Base-by-base conservation (phyloP, 2,113 vertebrate genomes). In the Polyodon spathula region DNA sequence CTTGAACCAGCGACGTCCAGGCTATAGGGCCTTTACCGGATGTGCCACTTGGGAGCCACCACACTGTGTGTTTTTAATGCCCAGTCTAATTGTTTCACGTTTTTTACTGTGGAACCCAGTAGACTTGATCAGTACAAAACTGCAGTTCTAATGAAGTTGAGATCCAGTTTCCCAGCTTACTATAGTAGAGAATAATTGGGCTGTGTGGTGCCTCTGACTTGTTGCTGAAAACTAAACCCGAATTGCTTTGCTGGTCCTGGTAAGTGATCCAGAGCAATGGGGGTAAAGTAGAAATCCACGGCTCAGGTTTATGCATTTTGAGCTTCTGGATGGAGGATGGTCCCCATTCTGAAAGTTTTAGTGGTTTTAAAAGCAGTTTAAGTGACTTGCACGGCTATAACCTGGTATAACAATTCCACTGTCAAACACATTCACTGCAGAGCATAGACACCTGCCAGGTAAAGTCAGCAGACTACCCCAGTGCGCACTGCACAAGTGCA, bases 191-290 rank as follows among this genome's bases (percentile, higher is more conserved):
- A 90, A 86, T 88, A 89, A 87, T 88, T 89, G 88, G 84, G 74
- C 83, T 85, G 86, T 62, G 81, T 80, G 78, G 82, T 80, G 81
- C 84, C 72, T 68, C 80, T 81, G 84, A 84, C 86, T 73, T 88
- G 83, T 83, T 85, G 82, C 83, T 78, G 82, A 84, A 85, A 85
- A 84, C 80, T 72, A 72, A 77, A 77, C 81, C 86, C 89, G n/a
- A 87, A 90, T 89, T 90, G 86, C 85, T 87, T 87, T 85, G 84
- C 84, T 89, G 86, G 88, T 86, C 81, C 81, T 84, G 86, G 84
- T 88, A 88, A 89, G 84, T 86, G 81, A 78, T 79, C 87, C 84
- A 82, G 70, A 79, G 87, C 79, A 61, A 66, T 70, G 65, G 71
- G 62, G 74, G 79, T 77, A 77, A 78, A 62, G 68, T 76, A 82